Evolutionary conservation across 2,113 vertebrate species (phyloP), one percentile per base, ranked within the genome.

Genomic region (Fukomys damarensis): DNA sequence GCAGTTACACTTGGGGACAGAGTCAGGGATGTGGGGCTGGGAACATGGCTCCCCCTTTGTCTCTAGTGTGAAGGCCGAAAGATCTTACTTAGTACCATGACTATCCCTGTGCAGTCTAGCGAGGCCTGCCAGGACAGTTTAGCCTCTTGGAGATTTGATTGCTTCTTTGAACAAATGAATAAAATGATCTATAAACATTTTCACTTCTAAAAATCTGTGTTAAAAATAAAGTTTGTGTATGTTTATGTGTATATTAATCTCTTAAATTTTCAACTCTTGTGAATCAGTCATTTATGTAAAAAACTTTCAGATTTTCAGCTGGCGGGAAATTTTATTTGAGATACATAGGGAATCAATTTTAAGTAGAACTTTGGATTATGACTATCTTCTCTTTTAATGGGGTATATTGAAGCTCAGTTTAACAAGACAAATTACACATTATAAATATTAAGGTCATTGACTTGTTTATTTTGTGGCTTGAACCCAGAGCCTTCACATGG

Each of bases 51-150:
- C 58, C 2, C 17, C 19, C 28, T 17, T 10, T 65, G 70, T 28
- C 17, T 17, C 17, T 35, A 7, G 9, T 9, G 4, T 22, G 7
- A 1, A 0, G 5, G 22, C 14, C 3, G 0, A 46, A 68, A 20
- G 59, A 30, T 7, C 43, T 16, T 46, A 41, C 9, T 9, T 2
- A 7, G 20, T 7, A 8, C 28, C 1, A 0, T 3, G 7, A 9
- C 49, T 13, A 5, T 13, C 41, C 41, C 58, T 63, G 10, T 9
- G 6, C 19, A 16, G 0, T 46, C 38, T 2, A 12, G 35, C 6
- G 17, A 35, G 41, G 19, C 19, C 66, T 66, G 1, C 38, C 14
- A 12, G 66, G 30, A 56, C 0, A 3, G 16, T 30, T 68, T 20
- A 46, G 4, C 46, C 0, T 61, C 9, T 35, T 38, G 54, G 4